These are phyloP conservation scores for Musca vetustissima DNA, from an alignment of 1,140 invertebrate species.

Conservation along the genomic window DNA sequence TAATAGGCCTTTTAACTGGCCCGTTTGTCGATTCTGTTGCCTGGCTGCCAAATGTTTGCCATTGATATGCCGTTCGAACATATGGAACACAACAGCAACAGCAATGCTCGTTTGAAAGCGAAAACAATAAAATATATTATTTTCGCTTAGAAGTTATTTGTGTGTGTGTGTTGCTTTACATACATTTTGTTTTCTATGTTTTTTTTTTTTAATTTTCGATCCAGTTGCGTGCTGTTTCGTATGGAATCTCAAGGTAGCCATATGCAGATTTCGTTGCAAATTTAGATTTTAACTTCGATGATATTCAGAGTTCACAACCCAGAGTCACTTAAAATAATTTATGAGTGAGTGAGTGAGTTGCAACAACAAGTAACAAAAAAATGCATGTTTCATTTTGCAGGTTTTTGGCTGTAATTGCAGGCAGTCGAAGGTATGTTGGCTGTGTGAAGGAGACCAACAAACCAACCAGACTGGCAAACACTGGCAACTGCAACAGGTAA, in stretches of 20 bases:
- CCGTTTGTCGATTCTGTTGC: background rate
- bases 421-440: background rate
- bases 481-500: background rate
- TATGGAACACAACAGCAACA: too few species aligned
- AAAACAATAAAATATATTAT: too few species aligned
- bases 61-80: too few species aligned
- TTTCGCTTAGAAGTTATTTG: background rate
- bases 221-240: conserved; percentile 21
- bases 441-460: background rate
- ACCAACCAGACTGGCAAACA: background rate
- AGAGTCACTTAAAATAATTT: conserved; percentile 22
- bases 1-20: conserved; percentile 22
- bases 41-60: background rate
- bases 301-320: conserved; percentile 23
- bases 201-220: conserved; percentile 1
- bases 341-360: too few species aligned
- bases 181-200: background rate
- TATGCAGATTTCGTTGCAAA: conserved; percentile 19
- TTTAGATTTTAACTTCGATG: conserved; percentile 1
- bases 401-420: too few species aligned
- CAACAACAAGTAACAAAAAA: too few species aligned
- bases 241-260: conserved; percentile 20
- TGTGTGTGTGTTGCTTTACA: too few species aligned
- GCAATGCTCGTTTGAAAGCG: background rate
- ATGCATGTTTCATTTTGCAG: background rate